Evolutionary conservation across 2,113 vertebrate genomes (phyloP).

Genomic region (Limanda limanda): DNA sequence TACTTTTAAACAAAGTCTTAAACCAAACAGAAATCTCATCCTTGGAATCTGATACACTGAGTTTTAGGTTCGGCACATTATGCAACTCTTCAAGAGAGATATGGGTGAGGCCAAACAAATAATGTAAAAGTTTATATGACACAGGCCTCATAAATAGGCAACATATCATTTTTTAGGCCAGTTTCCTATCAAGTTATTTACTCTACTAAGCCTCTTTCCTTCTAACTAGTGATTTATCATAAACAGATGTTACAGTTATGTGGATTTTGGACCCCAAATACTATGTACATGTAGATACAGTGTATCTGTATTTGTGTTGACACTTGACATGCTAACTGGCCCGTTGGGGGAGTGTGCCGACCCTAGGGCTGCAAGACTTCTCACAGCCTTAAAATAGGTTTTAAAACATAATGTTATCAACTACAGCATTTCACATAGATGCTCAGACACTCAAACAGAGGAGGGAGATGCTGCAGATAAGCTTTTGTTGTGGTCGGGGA

Average conservation of each 20-base stretch:
- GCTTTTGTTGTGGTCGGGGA: too few relatives aligned
- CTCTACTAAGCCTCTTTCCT: conserved; percentile 1
- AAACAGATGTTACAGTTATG: neutral
- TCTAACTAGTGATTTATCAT: conserved; percentile 28
- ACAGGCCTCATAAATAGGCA: conserved; percentile 7
- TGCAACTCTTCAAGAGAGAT: neutral
- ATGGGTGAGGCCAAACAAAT: neutral
- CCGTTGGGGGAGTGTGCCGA: neutral
- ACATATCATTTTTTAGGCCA: neutral
- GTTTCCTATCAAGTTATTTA: neutral
- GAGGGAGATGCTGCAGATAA: too few relatives aligned
- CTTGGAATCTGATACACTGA: neutral
- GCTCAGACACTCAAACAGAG: neutral
- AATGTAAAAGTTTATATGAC: neutral
- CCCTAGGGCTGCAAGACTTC: neutral
- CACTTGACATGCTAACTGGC: neutral
- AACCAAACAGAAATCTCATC: conserved; percentile 18
- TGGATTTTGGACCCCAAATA: neutral
- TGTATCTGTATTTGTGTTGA: too few relatives aligned
- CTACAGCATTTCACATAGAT: neutral
- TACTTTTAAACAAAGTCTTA: conserved; percentile 30
- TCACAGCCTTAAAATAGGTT: neutral
- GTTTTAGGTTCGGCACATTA: neutral
- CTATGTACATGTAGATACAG: neutral
- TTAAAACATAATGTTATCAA: neutral